A percentile compares a stretch with the other conserved stretches of the same genome.
These are phyloP conservation scores for Folsomia candida DNA, from an alignment of 2,888 invertebrate species.

Conservation along the genomic window DNA sequence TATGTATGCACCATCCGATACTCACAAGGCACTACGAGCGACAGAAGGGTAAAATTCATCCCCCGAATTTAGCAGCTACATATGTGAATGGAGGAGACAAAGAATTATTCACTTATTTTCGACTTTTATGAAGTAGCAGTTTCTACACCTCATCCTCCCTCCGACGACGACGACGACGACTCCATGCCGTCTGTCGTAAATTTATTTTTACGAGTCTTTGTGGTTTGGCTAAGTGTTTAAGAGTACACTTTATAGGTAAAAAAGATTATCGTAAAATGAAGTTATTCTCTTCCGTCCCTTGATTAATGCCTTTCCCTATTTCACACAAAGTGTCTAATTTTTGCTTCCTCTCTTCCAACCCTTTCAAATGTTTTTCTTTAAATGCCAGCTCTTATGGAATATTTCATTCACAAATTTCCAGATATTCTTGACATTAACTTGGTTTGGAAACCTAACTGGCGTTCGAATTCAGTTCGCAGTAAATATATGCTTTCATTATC, in stretches of 20 bases:
- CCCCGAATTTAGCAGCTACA: neutral
- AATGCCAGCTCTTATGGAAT: too few species aligned
- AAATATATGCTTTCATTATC: too few species aligned
- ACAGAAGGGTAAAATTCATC: neutral
- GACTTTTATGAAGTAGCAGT: too few species aligned
- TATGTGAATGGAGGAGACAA: neutral
- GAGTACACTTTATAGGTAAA: neutral
- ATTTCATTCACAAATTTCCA: too few species aligned
- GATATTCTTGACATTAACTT: too few species aligned
- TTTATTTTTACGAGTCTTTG: neutral
- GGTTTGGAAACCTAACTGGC: too few species aligned
- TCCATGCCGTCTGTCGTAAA: neutral
- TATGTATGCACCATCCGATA: neutral
- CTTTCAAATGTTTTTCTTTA: neutral
- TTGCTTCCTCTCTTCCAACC: neutral
- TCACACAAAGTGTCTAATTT: slow-evolving; percentile 4
- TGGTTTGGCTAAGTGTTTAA: neutral
- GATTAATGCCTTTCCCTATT: neutral
- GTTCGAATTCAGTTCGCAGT: too few species aligned
- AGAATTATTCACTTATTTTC: neutral
- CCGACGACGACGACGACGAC: too few species aligned
- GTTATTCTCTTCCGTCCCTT: too few species aligned
- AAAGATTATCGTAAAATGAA: neutral
- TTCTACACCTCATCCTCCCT: neutral
- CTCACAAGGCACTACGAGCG: neutral